Evolutionary conservation across 2,113 vertebrate species (phyloP), one percentile per base, ranked within the genome.

Genomic region (Epinephelus cyanopodus): DNA sequence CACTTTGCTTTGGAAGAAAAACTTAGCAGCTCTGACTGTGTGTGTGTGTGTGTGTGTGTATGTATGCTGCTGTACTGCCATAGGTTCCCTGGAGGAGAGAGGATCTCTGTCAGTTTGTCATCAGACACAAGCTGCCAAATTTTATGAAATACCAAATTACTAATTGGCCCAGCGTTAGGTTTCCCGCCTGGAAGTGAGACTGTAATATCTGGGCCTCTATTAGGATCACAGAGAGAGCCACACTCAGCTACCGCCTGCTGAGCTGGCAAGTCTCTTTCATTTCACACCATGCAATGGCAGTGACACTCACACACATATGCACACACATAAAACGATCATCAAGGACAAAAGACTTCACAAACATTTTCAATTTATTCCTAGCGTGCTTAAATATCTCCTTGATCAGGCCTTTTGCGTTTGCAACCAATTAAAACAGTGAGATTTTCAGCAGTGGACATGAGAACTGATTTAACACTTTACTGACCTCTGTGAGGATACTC

Each of bases 141-240:
- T 89, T 87, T 89, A 91, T 93, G 91, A 93, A 94, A 93, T 91
- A 93, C 90, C 85, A 89, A 90, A 93, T 94, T 92, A 92, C 94
- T 94, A 94, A 94, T 93, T 95, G 91, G 88, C 86, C 80, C 84
- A 86, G 91, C 69, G 47, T 93, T 90, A 25, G 89, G 86, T 92
- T 91, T 93, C 89, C 91, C 80, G 92, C 89, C 86, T 90, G 82
- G 89, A 89, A 92, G 89, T 91, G 86, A 90, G 85, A 84, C 74
- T 84, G 91, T 90, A 91, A 92, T 90, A 87, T 92, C 86, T 81
- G 84, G 86, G 80, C 90, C 85, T 93, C 86, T 81, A 91, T 92
- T 88, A 94, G 83, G 88, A 91, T 87, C 90, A 89, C 87, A 87
- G 84, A 71, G 83, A 89, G 81, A 81, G 79, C 29, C 77, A 54